Conservation (phyloP, 2,113 vertebrate species). For the Stigmatopora argus region DNA sequence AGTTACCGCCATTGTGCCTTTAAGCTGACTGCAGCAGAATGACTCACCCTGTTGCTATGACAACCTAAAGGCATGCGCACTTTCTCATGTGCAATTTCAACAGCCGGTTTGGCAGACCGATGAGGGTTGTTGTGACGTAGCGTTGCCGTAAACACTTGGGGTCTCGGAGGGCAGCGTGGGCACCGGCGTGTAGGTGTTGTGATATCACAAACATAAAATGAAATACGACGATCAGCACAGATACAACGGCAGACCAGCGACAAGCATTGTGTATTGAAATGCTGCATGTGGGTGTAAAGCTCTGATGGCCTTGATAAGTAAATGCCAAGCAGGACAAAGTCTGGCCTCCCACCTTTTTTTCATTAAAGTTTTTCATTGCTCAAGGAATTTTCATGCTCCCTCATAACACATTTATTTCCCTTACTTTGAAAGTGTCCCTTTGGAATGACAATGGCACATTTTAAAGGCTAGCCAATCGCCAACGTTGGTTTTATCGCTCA, state of each 20-base stretch:
- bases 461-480: not conserved
- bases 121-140: conserved; percentile 13
- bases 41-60: conserved; percentile 75
- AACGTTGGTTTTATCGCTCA: not conserved
- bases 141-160: conserved; percentile 35
- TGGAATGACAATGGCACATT: no score
- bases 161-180: conserved; percentile 9
- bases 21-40: conserved; percentile 66
- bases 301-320: conserved; percentile 38
- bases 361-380: conserved; percentile 11
- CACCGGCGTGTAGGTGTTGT: conserved; percentile 3
- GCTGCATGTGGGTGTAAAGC: conserved; percentile 51
- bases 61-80: conserved; percentile 65
- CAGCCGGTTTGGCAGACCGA: not conserved
- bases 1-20: conserved; percentile 52
- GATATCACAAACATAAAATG: conserved; percentile 5
- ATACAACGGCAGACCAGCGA: conserved; percentile 10
- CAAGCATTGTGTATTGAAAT: conserved; percentile 38
- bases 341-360: conserved; percentile 28
- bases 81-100: conserved; percentile 48
- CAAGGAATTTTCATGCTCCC: not conserved
- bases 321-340: conserved; percentile 34
- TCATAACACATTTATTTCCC: conserved; percentile 4
- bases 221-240: conserved; percentile 6
- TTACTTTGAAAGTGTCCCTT: not conserved